phyloP scores from a whole-genome alignment of 1,140 invertebrate species.

The Archivesica marissinica region DNA sequence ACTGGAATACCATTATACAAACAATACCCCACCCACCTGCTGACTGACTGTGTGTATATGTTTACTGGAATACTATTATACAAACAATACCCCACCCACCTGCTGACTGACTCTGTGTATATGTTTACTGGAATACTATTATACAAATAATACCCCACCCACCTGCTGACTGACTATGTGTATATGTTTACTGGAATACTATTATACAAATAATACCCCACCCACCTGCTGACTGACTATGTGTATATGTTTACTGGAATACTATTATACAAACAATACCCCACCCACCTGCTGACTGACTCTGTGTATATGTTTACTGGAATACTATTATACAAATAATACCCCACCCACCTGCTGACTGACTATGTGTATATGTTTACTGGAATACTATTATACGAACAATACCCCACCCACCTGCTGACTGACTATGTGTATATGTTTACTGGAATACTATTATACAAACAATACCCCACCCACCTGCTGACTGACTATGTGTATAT shows the following conservation, averaged over 20 bases:
- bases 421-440: slow-evolving; percentile 82
- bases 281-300: slow-evolving; percentile 84
- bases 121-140: too few relatives aligned
- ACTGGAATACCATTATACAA: too few relatives aligned
- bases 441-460: too few relatives aligned
- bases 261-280: too few relatives aligned
- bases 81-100: too few relatives aligned
- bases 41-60: neutral
- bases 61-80: too few relatives aligned
- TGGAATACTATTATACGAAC: too few relatives aligned
- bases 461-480: too few relatives aligned
- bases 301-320: slow-evolving; percentile 82
- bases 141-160: too few relatives aligned
- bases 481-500: slow-evolving; percentile 83
- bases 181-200: too few relatives aligned
- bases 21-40: neutral
- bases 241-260: slow-evolving; percentile 82
- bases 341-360: slow-evolving; percentile 84
- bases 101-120: slow-evolving; percentile 84
- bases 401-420: slow-evolving; percentile 84
- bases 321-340: too few relatives aligned
- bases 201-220: too few relatives aligned
- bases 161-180: slow-evolving; percentile 84
- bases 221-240: slow-evolving; percentile 84
- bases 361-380: slow-evolving; percentile 81